A percentile compares a stretch with the other conserved stretches of the same genome.
phyloP scores from a whole-genome alignment of 2,113 vertebrate genomes.

The Heloderma charlesbogerti region DNA sequence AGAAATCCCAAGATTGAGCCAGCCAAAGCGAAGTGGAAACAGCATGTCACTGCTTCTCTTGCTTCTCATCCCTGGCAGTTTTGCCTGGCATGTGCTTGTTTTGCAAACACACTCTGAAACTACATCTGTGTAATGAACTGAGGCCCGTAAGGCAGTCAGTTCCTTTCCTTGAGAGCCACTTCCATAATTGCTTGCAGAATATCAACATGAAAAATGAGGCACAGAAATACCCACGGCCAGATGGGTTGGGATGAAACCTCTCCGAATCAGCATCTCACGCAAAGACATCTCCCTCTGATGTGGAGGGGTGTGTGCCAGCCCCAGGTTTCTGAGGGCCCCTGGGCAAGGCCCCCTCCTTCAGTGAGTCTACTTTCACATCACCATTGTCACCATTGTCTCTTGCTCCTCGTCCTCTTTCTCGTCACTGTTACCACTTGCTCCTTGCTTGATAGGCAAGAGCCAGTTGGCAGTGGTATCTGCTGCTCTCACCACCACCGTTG shows the following conservation, averaged over 20 bases:
- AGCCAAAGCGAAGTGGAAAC: not conserved
- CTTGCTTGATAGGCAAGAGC: no score
- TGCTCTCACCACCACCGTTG: no score
- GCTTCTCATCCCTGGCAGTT: conserved; percentile 45
- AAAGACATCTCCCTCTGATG: not conserved
- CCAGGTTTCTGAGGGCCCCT: no score
- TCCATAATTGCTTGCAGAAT: conserved; percentile 52
- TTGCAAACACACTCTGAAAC: conserved; percentile 40
- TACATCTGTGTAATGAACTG: conserved; percentile 49
- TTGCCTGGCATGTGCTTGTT: conserved; percentile 36
- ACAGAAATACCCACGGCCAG: conserved; percentile 8
- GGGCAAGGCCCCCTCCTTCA: no score
- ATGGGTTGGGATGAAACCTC: not conserved
- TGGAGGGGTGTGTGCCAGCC: no score
- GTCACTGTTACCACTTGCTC: no score
- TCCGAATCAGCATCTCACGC: not conserved
- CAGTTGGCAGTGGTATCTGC: no score
- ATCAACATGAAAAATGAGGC: conserved; percentile 51
- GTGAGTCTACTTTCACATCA: no score
- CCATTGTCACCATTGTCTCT: no score
- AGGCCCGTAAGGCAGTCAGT: conserved; percentile 26
- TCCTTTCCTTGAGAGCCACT: conserved; percentile 43
- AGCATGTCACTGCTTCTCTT: conserved; percentile 6
- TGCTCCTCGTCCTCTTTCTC: no score
- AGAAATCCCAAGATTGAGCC: conserved; percentile 16